Percentiles rank a stretch among this genome's conserved stretches.
Conservation (phyloP, 2,888 invertebrate species). For the Pollenia angustigena region DNA sequence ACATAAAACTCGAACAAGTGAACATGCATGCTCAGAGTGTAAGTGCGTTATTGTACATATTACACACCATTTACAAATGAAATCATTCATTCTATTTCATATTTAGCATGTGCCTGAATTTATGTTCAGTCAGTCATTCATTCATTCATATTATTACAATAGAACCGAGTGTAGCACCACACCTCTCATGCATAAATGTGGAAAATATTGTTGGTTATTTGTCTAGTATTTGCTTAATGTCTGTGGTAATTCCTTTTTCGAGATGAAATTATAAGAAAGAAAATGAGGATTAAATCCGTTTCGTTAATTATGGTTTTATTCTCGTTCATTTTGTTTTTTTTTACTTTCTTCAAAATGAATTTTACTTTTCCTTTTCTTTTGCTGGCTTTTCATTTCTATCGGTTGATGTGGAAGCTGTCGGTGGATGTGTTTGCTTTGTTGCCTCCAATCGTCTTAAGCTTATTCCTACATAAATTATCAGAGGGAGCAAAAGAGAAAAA, state of each 20-base stretch:
- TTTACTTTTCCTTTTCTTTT: background rate
- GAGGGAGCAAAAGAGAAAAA: background rate
- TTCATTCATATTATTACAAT: constrained; percentile 23
- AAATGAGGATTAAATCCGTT: constrained; percentile 68
- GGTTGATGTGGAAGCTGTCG: background rate
- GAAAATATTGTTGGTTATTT: constrained; percentile 27
- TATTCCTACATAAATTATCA: constrained; percentile 54
- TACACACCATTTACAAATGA: constrained; percentile 56
- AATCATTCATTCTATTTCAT: constrained; percentile 68
- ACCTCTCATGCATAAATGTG: background rate
- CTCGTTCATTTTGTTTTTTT: background rate
- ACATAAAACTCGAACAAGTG: background rate
- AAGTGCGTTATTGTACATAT: background rate
- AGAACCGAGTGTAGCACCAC: background rate
- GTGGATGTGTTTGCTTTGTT: background rate
- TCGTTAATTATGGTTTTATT: constrained; percentile 61
- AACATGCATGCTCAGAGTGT: background rate
- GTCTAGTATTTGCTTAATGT: constrained; percentile 56
- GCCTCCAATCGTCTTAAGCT: constrained; percentile 25
- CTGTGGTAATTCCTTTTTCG: constrained; percentile 51
- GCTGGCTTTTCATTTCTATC: background rate
- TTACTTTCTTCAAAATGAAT: background rate
- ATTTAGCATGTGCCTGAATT: constrained; percentile 40
- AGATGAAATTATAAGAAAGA: constrained; percentile 54
- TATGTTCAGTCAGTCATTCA: constrained; percentile 11